phyloP scores from a whole-genome alignment of 1,140 invertebrate species.

The Drosophila rufa region DNA sequence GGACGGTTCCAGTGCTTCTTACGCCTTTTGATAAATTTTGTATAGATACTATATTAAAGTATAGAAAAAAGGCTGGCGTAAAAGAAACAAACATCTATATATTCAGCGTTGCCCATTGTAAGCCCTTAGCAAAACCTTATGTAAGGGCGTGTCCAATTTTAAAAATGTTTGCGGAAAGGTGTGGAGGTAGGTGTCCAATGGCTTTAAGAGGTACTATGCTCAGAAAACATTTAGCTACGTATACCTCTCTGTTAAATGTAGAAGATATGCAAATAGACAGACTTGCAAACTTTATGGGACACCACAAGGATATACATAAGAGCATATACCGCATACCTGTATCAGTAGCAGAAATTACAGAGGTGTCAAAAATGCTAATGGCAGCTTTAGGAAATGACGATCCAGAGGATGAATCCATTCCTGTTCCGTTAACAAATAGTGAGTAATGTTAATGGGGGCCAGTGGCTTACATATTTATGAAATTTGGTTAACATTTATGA shows the following conservation, averaged over 20 bases:
- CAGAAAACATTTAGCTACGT: constrained; percentile 1
- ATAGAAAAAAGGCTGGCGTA: background rate
- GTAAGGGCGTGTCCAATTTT: constrained; percentile 2
- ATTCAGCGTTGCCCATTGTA: constrained; percentile 3
- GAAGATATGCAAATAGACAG: constrained; percentile 4
- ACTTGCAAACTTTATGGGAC: constrained; percentile 7
- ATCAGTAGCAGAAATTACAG: no score
- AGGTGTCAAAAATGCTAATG: no score
- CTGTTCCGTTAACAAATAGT: no score
- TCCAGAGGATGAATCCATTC: no score
- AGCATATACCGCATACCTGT: no score
- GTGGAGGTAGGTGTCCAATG: constrained; percentile 1
- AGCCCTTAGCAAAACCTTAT: constrained; percentile 5
- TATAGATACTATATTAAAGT: constrained; percentile 4
- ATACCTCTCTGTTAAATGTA: constrained; percentile 3
- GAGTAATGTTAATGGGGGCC: background rate
- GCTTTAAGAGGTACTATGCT: constrained; percentile 3
- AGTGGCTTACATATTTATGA: background rate
- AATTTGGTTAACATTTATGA: constrained; percentile 1
- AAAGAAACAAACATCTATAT: constrained; percentile 8
- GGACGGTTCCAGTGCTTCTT: background rate
- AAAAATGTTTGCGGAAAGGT: constrained; percentile 8
- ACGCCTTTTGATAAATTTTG: constrained; percentile 2
- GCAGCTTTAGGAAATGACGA: no score
- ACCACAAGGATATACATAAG: no score